These are phyloP conservation scores for Zeus faber DNA, from an alignment of 2,113 vertebrate genomes.

Conservation along the genomic window DNA sequence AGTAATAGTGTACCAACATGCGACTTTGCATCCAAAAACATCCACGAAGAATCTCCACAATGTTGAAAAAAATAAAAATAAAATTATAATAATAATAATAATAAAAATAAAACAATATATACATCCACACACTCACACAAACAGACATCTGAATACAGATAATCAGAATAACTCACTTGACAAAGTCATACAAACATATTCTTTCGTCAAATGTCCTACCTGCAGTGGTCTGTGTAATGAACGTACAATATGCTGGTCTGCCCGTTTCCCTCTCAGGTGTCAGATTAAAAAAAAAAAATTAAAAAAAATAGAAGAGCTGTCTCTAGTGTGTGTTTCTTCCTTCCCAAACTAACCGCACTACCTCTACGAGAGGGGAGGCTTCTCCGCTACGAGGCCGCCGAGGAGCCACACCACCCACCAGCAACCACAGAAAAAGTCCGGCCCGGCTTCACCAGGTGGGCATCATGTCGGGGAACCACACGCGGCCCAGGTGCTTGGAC, in stretches of 20 bases:
- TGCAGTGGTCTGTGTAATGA: constrained; percentile 9
- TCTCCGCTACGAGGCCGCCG: neutral
- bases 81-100: constrained; percentile 3
- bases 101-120: neutral
- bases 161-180: constrained; percentile 13
- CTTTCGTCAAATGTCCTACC: constrained; percentile 15
- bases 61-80: constrained; percentile 1
- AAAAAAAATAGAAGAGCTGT: neutral
- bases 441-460: constrained; percentile 85
- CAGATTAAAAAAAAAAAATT: neutral
- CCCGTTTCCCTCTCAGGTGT: neutral
- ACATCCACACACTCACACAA: neutral
- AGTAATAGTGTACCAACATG: constrained; percentile 35
- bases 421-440: neutral
- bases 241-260: constrained; percentile 11
- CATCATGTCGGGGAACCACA: constrained; percentile 99
- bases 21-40: constrained; percentile 15
- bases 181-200: constrained; percentile 35
- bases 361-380: neutral
- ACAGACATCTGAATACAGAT: constrained; percentile 8
- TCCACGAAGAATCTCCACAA: constrained; percentile 21
- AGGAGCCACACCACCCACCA: neutral
- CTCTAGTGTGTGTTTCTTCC: neutral
- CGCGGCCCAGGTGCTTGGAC: constrained; percentile 93
- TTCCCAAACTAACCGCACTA: neutral